These are phyloP conservation scores for Drosophila auraria DNA, from an alignment of 1,140 invertebrate genomes.

Conservation along the genomic window DNA sequence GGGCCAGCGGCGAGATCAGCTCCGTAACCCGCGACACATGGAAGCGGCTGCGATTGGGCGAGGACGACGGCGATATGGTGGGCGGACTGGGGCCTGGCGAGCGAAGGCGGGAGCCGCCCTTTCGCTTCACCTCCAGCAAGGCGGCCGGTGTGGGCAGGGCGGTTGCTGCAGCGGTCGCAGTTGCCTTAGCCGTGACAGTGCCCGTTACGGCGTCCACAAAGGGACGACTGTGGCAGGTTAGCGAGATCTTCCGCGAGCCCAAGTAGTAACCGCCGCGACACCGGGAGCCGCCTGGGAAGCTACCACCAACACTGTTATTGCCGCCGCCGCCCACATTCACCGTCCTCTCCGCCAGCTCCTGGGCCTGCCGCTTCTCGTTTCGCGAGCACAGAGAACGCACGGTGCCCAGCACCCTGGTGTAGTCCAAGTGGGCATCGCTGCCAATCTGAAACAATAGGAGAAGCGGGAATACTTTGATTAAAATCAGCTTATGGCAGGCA, in stretches of 20 bases:
- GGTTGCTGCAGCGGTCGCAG: conserved; percentile 61
- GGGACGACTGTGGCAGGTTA: conserved; percentile 85
- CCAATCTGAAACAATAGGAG: conserved; percentile 65
- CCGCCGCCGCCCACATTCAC: conserved; percentile 77
- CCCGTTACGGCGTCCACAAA: conserved; percentile 69
- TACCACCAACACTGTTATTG: conserved; percentile 24
- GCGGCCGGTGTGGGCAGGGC: conserved; percentile 64
- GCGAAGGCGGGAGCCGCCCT: conserved; percentile 87
- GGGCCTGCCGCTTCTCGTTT: conserved; percentile 85
- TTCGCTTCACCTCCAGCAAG: conserved; percentile 85
- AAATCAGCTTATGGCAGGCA: no score
- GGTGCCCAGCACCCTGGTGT: conserved; percentile 86
- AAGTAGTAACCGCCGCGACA: conserved; percentile 85
- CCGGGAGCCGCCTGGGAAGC: conserved; percentile 45
- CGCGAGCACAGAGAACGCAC: conserved; percentile 86
- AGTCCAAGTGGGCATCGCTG: conserved; percentile 85
- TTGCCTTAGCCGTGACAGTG: conserved; percentile 59
- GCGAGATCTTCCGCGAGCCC: conserved; percentile 88
- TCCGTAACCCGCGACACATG: conserved; percentile 87
- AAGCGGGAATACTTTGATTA: background rate
- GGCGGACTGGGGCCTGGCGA: conserved; percentile 90
- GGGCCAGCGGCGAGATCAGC: conserved; percentile 73
- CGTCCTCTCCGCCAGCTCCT: conserved; percentile 76
- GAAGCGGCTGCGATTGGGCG: conserved; percentile 88
- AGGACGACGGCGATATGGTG: conserved; percentile 89